phyloP scores from a whole-genome alignment of 53 echinoderm and acorn worm species.

The Hippasteria phrygiana region DNA sequence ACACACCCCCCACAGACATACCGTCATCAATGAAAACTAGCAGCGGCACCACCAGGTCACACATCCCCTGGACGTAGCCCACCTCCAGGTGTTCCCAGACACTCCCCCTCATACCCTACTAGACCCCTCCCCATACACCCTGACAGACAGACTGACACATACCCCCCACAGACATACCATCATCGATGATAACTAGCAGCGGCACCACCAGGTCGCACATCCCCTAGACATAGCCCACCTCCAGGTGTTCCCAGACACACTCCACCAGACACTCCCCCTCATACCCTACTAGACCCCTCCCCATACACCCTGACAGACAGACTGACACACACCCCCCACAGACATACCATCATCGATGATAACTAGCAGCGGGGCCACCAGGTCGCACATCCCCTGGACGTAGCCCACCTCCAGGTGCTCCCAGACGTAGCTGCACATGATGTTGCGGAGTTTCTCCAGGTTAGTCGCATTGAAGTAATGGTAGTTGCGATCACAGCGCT shows the following conservation, averaged over 20 bases:
- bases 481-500: slow-evolving; percentile 97
- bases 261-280: too few species aligned
- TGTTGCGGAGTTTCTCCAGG: slow-evolving; percentile 94
- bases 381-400: slow-evolving; percentile 99
- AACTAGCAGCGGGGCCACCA: slow-evolving; percentile 95
- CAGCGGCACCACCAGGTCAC: too few species aligned
- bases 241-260: slow-evolving; percentile 99
- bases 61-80: too few species aligned
- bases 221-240: slow-evolving; percentile 96
- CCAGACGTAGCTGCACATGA: slow-evolving; percentile 99
- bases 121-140: background rate
- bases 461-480: slow-evolving; percentile 88
- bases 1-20: too few species aligned
- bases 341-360: slow-evolving; percentile 94
- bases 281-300: too few species aligned
- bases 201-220: slow-evolving; percentile 99
- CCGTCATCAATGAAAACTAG: too few species aligned
- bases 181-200: slow-evolving; percentile 91
- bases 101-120: background rate
- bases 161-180: slow-evolving; percentile 77
- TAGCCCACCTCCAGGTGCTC: slow-evolving; percentile 97
- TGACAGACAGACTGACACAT: background rate
- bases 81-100: too few species aligned
- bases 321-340: background rate
- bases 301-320: background rate